phyloP scores from a whole-genome alignment of 1,140 invertebrate species.

The Diabrotica virgifera region DNA sequence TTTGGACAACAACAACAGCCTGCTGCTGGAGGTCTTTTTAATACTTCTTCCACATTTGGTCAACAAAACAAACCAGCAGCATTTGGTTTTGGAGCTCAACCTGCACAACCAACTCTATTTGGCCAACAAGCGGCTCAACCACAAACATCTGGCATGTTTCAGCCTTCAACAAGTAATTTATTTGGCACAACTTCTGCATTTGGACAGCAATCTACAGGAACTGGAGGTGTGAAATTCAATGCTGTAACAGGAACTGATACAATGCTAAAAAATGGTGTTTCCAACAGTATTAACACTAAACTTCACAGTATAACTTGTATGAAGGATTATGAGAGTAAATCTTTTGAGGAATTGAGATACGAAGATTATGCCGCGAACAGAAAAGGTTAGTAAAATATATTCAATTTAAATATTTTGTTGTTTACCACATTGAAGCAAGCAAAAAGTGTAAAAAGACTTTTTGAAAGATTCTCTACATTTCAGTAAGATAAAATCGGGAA shows the following conservation, averaged over 20 bases:
- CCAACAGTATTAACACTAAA: slow-evolving; percentile 80
- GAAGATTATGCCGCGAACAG: slow-evolving; percentile 91
- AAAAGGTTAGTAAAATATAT: slow-evolving; percentile 61
- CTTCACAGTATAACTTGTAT: slow-evolving; percentile 96
- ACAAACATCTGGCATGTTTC: slow-evolving; percentile 43
- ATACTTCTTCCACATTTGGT: slow-evolving; percentile 58
- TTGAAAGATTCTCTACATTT: too few species aligned
- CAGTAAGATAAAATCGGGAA: too few species aligned
- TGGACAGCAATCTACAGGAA: slow-evolving; percentile 46
- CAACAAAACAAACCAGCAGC: slow-evolving; percentile 57
- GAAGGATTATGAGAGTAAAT: slow-evolving; percentile 96
- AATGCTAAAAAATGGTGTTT: slow-evolving; percentile 82
- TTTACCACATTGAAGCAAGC: too few species aligned
- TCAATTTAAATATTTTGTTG: neutral
- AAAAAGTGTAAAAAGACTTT: too few species aligned
- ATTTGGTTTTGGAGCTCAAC: slow-evolving; percentile 53
- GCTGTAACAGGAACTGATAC: slow-evolving; percentile 86
- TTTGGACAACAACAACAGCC: slow-evolving; percentile 47
- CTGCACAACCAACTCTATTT: slow-evolving; percentile 16
- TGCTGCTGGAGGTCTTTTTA: slow-evolving; percentile 54
- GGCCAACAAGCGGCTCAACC: slow-evolving; percentile 26
- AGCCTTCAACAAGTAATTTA: slow-evolving; percentile 30
- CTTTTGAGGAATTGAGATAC: slow-evolving; percentile 86
- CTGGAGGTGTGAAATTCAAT: slow-evolving; percentile 82
- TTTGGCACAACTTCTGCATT: slow-evolving; percentile 34